Evolutionary conservation across 2,888 invertebrate genomes (phyloP).

Genomic region (Amiota communis): DNA sequence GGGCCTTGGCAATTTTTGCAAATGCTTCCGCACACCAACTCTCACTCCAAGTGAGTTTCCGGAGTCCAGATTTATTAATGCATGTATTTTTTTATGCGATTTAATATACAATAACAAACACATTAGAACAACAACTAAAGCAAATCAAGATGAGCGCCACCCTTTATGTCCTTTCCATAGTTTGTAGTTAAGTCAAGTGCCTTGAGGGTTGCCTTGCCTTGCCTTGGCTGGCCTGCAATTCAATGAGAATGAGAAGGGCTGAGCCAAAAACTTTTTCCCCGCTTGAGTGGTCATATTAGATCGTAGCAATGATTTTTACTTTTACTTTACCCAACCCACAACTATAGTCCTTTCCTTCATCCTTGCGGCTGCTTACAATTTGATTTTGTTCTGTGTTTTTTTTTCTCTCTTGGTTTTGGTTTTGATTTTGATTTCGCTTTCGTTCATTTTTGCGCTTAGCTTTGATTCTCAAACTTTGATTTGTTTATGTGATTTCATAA

Average conservation of each 20-base stretch:
- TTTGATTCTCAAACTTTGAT: conserved; percentile 64
- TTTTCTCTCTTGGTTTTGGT: conserved; percentile 29
- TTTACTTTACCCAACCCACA: conserved; percentile 25
- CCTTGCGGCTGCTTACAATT: conserved; percentile 23
- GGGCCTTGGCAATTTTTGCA: conserved; percentile 52
- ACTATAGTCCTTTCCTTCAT: neutral
- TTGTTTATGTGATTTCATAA: conserved; percentile 69
- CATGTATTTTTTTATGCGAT: conserved; percentile 57
- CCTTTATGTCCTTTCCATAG: too few species aligned
- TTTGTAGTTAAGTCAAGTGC: too few species aligned
- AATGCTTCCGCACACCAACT: conserved; percentile 39
- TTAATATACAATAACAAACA: conserved; percentile 62
- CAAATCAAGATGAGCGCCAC: neutral
- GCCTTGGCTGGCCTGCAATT: too few species aligned
- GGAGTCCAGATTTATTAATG: neutral
- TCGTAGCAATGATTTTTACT: conserved; percentile 56
- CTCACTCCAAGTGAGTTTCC: neutral
- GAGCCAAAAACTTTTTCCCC: conserved; percentile 47
- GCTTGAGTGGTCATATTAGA: conserved; percentile 67
- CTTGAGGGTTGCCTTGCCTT: too few species aligned
- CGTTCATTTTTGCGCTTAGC: conserved; percentile 40
- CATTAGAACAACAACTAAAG: conserved; percentile 47
- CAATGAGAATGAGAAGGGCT: neutral
- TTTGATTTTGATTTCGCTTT: conserved; percentile 34
- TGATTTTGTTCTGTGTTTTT: conserved; percentile 30